Evolutionary conservation across 1,140 invertebrate genomes (phyloP).

Genomic region (Olivierus martensii): DNA sequence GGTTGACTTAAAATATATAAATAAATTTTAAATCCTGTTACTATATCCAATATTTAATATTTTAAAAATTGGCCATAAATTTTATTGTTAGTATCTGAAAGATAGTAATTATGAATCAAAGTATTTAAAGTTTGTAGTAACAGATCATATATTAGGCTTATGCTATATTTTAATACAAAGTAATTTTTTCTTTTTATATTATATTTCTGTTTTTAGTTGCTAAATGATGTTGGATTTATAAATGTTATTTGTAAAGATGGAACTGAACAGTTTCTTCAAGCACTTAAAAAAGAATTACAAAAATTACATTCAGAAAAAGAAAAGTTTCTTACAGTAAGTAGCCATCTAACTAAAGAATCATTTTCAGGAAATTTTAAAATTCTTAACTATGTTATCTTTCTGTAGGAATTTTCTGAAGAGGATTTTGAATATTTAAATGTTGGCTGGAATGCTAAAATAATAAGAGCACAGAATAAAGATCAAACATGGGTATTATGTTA

Average conservation of each 20-base stretch:
- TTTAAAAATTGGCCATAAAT: too few relatives aligned
- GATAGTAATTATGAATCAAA: too few relatives aligned
- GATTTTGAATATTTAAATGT: slow-evolving; percentile 37
- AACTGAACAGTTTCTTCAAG: slow-evolving; percentile 38
- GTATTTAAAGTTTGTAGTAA: too few relatives aligned
- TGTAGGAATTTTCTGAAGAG: slow-evolving; percentile 29
- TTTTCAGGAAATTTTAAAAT: too few relatives aligned
- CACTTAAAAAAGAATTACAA: slow-evolving; percentile 37
- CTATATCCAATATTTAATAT: too few relatives aligned
- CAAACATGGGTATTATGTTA: slow-evolving; percentile 38
- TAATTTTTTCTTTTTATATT: not conserved
- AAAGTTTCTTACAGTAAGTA: slow-evolving; percentile 27
- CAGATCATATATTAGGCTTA: too few relatives aligned
- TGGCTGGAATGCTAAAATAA: slow-evolving; percentile 40
- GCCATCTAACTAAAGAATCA: too few relatives aligned
- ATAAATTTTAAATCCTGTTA: too few relatives aligned
- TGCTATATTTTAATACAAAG: too few relatives aligned
- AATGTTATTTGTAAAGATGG: slow-evolving; percentile 38
- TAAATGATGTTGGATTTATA: slow-evolving; percentile 37
- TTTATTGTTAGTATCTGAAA: too few relatives aligned
- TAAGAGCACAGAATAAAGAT: slow-evolving; percentile 33
- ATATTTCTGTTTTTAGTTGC: slow-evolving; percentile 23
- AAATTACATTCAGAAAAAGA: slow-evolving; percentile 30
- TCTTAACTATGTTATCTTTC: too few relatives aligned
- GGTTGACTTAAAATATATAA: too few relatives aligned